phyloP scores from a whole-genome alignment of 2,113 vertebrate species.

The Pundamilia nyererei region DNA sequence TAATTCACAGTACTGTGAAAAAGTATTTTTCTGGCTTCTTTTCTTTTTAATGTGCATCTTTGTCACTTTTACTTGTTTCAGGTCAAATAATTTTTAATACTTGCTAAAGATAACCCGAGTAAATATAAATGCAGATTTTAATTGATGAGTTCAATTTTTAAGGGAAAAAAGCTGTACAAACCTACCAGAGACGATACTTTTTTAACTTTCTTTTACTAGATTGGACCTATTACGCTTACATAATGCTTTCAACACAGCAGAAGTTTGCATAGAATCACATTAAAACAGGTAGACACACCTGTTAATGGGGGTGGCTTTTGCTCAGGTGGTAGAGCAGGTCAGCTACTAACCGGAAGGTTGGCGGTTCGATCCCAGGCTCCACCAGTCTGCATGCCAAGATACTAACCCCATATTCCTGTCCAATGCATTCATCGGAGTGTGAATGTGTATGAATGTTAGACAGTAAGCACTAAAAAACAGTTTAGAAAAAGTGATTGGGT shows the following conservation, averaged over 20 bases:
- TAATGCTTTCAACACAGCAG: background rate
- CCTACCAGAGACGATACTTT: background rate
- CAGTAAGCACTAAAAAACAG: background rate
- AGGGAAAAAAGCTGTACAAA: background rate
- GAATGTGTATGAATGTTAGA: background rate
- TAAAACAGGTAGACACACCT: background rate
- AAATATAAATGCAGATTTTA: background rate
- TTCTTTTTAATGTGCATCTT: background rate
- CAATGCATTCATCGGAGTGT: background rate
- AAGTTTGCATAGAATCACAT: background rate
- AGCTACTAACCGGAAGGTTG: background rate
- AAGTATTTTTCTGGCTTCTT: background rate
- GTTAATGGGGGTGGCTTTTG: background rate
- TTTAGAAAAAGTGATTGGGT: background rate
- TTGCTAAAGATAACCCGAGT: background rate
- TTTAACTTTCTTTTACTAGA: background rate
- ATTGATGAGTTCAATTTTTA: background rate
- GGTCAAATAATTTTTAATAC: background rate
- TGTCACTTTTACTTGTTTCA: background rate
- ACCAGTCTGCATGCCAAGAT: background rate
- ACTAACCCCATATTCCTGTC: background rate
- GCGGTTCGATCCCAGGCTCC: background rate
- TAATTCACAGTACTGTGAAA: background rate
- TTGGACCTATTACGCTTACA: background rate
- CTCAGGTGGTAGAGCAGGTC: background rate